Conservation (phyloP, 1,140 invertebrate species). For the Drosophila leontia region DNA sequence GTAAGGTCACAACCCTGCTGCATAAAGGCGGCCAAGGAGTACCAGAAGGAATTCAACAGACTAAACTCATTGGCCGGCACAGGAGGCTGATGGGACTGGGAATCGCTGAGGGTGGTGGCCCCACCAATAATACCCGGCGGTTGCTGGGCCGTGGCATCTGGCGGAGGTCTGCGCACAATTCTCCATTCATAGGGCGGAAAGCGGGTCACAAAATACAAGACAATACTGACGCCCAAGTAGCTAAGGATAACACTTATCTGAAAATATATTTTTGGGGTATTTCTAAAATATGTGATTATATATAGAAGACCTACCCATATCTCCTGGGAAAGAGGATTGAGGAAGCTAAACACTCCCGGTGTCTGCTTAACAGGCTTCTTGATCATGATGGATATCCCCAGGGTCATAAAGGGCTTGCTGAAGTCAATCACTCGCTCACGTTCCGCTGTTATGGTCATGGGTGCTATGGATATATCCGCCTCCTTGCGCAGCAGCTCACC, state of each 20-base stretch:
- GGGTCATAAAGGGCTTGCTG: conserved; percentile 98
- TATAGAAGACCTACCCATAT: conserved; percentile 91
- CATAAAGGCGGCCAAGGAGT: conserved; percentile 98
- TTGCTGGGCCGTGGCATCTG: conserved; percentile 58
- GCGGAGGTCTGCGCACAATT: conserved; percentile 85
- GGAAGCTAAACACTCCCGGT: conserved; percentile 97
- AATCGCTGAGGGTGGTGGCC: conserved; percentile 36
- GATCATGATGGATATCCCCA: conserved; percentile 98
- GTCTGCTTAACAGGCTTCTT: conserved; percentile 98
- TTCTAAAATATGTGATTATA: neutral
- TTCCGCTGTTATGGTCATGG: conserved; percentile 97
- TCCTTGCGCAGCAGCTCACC: conserved; percentile 97
- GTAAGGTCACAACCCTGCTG: conserved; percentile 99
- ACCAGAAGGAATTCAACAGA: conserved; percentile 98
- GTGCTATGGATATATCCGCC: conserved; percentile 97
- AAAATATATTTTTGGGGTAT: conserved; percentile 1
- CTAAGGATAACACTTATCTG: conserved; percentile 96
- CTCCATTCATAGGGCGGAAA: conserved; percentile 99
- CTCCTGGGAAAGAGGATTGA: conserved; percentile 97
- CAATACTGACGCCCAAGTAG: conserved; percentile 98
- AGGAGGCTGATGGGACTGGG: conserved; percentile 20
- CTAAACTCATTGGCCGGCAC: conserved; percentile 94
- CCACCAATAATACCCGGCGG: conserved; percentile 77
- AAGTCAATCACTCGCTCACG: conserved; percentile 98
- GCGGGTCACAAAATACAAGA: conserved; percentile 96